Conservation (phyloP, 2,888 invertebrate genomes). For the Conchocele bisecta region DNA sequence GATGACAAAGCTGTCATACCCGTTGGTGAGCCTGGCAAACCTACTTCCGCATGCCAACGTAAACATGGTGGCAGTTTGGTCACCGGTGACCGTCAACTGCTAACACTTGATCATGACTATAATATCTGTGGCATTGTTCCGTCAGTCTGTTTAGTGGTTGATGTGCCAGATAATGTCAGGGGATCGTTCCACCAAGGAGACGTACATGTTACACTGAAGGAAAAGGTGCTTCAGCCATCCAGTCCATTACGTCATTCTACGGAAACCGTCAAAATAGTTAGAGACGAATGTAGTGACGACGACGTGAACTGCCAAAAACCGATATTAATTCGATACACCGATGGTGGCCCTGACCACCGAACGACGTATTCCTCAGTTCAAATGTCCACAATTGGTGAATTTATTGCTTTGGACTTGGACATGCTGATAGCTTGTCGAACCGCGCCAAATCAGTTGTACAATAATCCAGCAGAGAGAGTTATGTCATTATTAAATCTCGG, state of each 20-base stretch:
- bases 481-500: constrained; percentile 32
- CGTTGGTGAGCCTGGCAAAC: constrained; percentile 37
- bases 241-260: constrained; percentile 25
- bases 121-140: constrained; percentile 23
- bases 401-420: constrained; percentile 33
- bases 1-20: constrained; percentile 49
- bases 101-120: constrained; percentile 38
- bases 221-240: constrained; percentile 33
- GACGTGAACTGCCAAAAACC: neutral
- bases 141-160: constrained; percentile 22
- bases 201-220: constrained; percentile 37
- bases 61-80: constrained; percentile 11
- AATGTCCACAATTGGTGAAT: constrained; percentile 25
- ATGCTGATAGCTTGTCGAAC: constrained; percentile 27
- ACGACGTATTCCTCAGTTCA: constrained; percentile 36
- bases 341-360: constrained; percentile 49
- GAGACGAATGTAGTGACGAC: neutral
- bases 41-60: constrained; percentile 15
- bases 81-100: neutral
- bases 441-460: constrained; percentile 27
- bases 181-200: constrained; percentile 29
- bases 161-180: constrained; percentile 16
- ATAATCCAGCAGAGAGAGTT: constrained; percentile 30
- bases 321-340: constrained; percentile 26
- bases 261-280: constrained; percentile 20